Evolutionary conservation across 2,113 vertebrate genomes (phyloP).

Genomic region (Aegithalos caudatus): DNA sequence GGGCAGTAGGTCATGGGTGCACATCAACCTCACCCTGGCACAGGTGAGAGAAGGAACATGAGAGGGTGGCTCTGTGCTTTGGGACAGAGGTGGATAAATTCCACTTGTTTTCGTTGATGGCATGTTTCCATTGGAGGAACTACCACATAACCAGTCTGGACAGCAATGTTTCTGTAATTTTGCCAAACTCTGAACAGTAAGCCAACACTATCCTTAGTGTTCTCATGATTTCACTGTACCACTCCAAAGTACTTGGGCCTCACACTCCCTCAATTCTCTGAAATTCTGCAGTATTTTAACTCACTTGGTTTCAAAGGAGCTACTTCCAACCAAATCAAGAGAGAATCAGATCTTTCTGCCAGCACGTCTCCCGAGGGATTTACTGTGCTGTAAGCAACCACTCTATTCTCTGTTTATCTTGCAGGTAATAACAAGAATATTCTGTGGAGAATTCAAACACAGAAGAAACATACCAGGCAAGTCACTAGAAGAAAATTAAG

Average conservation of each 20-base stretch:
- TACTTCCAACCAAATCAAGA: background rate
- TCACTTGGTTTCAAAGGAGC: background rate
- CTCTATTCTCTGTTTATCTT: background rate
- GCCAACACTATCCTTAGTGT: background rate
- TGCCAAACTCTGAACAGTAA: background rate
- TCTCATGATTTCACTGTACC: background rate
- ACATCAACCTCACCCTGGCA: background rate
- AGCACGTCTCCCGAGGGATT: background rate
- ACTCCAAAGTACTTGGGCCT: background rate
- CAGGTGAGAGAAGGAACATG: background rate
- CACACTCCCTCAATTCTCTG: background rate
- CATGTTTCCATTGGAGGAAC: background rate
- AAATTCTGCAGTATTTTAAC: background rate
- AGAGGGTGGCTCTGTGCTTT: background rate
- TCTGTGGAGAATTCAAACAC: background rate
- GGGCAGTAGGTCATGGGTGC: too few relatives aligned
- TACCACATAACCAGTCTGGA: background rate
- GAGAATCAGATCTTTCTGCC: background rate
- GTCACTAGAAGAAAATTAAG: background rate
- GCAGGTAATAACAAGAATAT: background rate
- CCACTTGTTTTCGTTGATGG: background rate
- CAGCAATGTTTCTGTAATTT: background rate
- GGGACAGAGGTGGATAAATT: background rate
- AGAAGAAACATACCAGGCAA: background rate
- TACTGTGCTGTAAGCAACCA: background rate